Conservation (phyloP, 1,140 invertebrate genomes). For the Pseudomyrmex flavicornis region DNA sequence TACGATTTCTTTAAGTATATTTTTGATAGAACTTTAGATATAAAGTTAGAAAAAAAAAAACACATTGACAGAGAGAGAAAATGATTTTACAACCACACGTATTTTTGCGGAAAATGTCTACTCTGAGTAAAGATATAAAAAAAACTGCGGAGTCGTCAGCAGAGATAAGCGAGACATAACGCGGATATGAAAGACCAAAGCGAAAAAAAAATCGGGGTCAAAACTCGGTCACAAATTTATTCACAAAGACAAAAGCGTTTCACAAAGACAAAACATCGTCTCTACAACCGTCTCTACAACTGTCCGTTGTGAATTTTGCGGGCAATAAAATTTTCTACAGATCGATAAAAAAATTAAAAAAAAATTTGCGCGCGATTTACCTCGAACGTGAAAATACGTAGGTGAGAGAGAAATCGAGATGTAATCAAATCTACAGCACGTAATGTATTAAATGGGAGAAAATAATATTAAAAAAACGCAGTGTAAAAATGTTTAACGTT, state of each 20-base stretch:
- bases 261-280: background rate
- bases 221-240: background rate
- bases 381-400: too few species aligned
- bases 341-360: background rate
- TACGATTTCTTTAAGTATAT: background rate
- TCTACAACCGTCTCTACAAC: background rate
- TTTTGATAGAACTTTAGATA: background rate
- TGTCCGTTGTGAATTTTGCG: conserved; percentile 2
- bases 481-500: background rate
- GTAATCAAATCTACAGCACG: background rate
- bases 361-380: background rate
- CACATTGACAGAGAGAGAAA: too few species aligned
- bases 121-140: background rate
- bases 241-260: background rate
- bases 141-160: background rate
- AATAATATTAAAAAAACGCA: background rate
- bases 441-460: background rate
- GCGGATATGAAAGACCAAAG: background rate
- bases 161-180: background rate
- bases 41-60: too few species aligned
- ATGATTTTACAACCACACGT: too few species aligned
- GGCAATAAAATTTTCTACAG: background rate
- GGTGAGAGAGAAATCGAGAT: too few species aligned
- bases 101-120: background rate
- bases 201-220: background rate